Base-by-base conservation (phyloP, 2,113 vertebrate species). In the Arvicanthis niloticus region DNA sequence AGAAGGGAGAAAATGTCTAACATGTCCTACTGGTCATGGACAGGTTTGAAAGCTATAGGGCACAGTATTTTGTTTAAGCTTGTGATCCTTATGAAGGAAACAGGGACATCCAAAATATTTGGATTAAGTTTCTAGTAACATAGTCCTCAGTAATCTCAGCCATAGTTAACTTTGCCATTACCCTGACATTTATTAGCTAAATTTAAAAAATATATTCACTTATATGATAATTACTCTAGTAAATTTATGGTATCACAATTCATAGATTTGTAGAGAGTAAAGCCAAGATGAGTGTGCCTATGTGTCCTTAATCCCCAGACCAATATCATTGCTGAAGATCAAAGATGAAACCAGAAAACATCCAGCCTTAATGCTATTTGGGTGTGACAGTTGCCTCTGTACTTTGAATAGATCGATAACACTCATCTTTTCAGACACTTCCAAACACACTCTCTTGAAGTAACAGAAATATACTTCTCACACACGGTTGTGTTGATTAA, bases 341-440 rank as follows among this genome's bases (percentile, higher is more conserved):
- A 96, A 93, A 93, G 15, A 65, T 26, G 88, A 42, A 92, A 85
- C 58, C 80, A 95, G 90, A 84, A 96, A 96, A 94, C 91, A 93
- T 53, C 53, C 96, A 92, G 89, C 75, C 21, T 94, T 45, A 45
- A 91, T 91, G 40, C 78, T 75, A 42, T 88, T 94, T 95, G 75
- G 86, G 37, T 68, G 21, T 91, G 95, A 95, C 87, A 90, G 68
- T 89, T 96, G 94, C 92, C 93, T 96, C 68, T 91, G 73, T 60
- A n/a, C 68, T 96, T 95, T 89, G 89, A 96, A 93, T 89, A 96
- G 86, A 84, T 91, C 51, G 72, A 21, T 85, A 93, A 67, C 89
- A 94, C 76, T 95, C 73, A 93, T 95, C 51, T 97, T 88, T 96
- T 97, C 89, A 95, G 89, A 67, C 77, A 70, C 86, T 92, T 88